These are phyloP conservation scores for Burhinus bistriatus DNA, from an alignment of 2,113 vertebrate genomes.

Conservation along the genomic window DNA sequence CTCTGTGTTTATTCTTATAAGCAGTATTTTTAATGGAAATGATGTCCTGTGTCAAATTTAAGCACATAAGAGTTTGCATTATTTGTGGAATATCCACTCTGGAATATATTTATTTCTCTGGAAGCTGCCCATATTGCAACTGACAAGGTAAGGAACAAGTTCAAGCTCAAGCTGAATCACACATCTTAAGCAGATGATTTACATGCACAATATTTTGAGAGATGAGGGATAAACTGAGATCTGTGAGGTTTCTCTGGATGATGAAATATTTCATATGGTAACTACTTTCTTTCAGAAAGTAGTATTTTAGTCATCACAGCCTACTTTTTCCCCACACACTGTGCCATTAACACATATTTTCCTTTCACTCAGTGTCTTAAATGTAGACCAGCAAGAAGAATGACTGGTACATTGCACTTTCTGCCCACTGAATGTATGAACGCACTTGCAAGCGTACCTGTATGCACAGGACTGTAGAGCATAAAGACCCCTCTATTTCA, in stretches of 20 bases:
- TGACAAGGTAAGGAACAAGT: slow-evolving; percentile 11
- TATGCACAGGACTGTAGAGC: background rate
- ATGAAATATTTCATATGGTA: background rate
- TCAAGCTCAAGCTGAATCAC: background rate
- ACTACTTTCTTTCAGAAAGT: background rate
- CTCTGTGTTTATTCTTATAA: background rate
- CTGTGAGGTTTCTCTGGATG: background rate
- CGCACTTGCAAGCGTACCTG: background rate
- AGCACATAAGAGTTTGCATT: background rate
- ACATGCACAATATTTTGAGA: slow-evolving; percentile 51
- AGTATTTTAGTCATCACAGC: background rate
- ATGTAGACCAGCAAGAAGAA: background rate
- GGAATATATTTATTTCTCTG: background rate
- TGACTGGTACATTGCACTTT: background rate
- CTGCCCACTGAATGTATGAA: background rate
- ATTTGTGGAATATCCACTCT: background rate
- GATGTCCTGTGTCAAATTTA: background rate
- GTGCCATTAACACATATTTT: background rate
- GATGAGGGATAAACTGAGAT: slow-evolving; percentile 28
- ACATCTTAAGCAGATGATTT: slow-evolving; percentile 1
- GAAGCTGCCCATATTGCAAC: background rate
- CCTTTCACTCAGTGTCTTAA: background rate
- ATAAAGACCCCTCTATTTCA: background rate
- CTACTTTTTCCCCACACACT: background rate
- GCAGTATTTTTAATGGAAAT: background rate